These are phyloP conservation scores for Agrotis exclamationis DNA, from an alignment of 2,888 invertebrate species.

Conservation along the genomic window DNA sequence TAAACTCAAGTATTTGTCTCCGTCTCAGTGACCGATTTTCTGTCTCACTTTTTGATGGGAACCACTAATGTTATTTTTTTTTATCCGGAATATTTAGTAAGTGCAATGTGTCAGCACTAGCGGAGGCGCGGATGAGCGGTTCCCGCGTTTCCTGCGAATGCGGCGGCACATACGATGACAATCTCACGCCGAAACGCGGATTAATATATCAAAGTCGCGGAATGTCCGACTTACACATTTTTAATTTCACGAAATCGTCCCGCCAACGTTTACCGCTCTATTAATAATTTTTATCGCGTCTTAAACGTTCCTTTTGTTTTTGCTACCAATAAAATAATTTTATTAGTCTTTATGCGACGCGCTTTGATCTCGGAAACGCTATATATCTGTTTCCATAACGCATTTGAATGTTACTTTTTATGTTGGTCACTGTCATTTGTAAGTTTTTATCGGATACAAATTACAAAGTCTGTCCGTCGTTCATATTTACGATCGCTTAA, in stretches of 20 bases:
- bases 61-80: no score
- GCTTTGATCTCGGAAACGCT: slow-evolving; percentile 74
- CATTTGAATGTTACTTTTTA: slow-evolving; percentile 67
- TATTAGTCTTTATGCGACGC: slow-evolving; percentile 72
- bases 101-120: slow-evolving; percentile 71
- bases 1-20: neutral
- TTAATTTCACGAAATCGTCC: slow-evolving; percentile 75
- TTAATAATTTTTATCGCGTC: slow-evolving; percentile 85
- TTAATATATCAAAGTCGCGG: slow-evolving; percentile 80
- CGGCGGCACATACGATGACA: slow-evolving; percentile 78
- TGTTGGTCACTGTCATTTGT: slow-evolving; percentile 67
- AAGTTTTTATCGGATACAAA: slow-evolving; percentile 65
- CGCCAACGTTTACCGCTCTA: slow-evolving; percentile 82
- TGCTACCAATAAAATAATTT: slow-evolving; percentile 81
- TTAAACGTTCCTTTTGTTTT: slow-evolving; percentile 87
- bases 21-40: neutral
- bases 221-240: slow-evolving; percentile 66
- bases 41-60: no score
- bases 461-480: slow-evolving; percentile 55
- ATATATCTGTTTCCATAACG: slow-evolving; percentile 67
- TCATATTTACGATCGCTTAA: slow-evolving; percentile 71
- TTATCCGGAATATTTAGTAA: neutral
- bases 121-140: slow-evolving; percentile 73
- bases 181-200: slow-evolving; percentile 81
- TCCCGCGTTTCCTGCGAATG: slow-evolving; percentile 73